phyloP scores from a whole-genome alignment of 1,140 invertebrate species.

The Brachionus asplanchnoidis region DNA sequence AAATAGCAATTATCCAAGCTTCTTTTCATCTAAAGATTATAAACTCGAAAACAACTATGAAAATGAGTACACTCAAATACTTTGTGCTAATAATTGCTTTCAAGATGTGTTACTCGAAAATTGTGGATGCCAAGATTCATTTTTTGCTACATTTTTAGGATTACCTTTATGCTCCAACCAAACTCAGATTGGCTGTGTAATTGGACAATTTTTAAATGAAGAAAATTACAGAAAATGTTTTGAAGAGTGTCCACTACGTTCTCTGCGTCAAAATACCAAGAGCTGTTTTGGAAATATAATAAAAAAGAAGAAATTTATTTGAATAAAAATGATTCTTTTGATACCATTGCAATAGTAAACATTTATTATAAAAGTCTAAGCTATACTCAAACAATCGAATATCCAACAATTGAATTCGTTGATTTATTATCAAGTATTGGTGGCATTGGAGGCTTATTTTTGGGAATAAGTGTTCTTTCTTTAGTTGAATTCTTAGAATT shows the following conservation, averaged over 20 bases:
- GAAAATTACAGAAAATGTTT: neutral
- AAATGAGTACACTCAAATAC: neutral
- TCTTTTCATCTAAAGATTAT: neutral
- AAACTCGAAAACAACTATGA: neutral
- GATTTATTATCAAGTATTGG: neutral
- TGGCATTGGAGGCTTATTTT: neutral
- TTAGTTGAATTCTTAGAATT: neutral
- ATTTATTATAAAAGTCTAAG: neutral
- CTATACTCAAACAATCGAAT: neutral
- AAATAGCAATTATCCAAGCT: neutral
- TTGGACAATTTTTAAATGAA: neutral
- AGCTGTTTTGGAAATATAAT: neutral
- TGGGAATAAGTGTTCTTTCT: neutral
- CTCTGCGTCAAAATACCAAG: neutral
- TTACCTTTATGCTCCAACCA: neutral
- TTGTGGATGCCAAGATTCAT: neutral
- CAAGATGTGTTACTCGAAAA: neutral
- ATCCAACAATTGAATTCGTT: neutral
- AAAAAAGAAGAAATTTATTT: neutral
- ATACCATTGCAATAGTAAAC: neutral
- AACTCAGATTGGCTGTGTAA: neutral
- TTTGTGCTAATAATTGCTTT: neutral
- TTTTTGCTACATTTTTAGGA: neutral
- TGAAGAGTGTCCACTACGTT: neutral
- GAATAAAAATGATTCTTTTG: neutral